phyloP scores from a whole-genome alignment of 1,140 invertebrate genomes.

The Eufriesea mexicana region DNA sequence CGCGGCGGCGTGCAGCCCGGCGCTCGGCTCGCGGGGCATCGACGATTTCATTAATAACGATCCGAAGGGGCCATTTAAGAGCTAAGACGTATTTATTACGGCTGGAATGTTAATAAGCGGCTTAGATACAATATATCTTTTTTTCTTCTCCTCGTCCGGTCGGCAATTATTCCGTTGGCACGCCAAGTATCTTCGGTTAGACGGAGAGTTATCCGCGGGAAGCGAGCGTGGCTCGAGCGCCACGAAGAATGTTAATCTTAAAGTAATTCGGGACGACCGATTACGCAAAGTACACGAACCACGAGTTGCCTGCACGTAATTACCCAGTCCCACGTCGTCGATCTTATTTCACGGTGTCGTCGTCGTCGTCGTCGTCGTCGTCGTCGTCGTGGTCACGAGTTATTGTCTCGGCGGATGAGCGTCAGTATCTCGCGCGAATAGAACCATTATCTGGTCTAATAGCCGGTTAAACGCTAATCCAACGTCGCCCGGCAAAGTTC shows the following conservation, averaged over 20 bases:
- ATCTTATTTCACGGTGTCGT: slow-evolving; percentile 46
- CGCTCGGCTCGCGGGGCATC: not conserved
- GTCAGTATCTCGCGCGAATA: not conserved
- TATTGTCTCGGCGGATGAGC: slow-evolving; percentile 53
- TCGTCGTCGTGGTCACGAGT: slow-evolving; percentile 43
- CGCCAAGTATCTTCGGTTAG: slow-evolving; percentile 9
- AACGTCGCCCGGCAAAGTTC: too few species aligned
- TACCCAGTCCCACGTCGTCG: slow-evolving; percentile 55
- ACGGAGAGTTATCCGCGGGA: slow-evolving; percentile 19
- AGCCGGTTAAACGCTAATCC: too few species aligned
- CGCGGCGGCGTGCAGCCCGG: not conserved
- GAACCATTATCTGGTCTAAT: too few species aligned
- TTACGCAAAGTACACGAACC: slow-evolving; percentile 38
- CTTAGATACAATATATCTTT: not conserved
- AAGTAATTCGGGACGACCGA: slow-evolving; percentile 42
- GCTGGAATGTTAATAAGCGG: slow-evolving; percentile 11
- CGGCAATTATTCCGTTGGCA: slow-evolving; percentile 25
- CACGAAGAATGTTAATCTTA: slow-evolving; percentile 31
- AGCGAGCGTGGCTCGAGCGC: not conserved
- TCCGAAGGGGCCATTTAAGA: not conserved
- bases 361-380: slow-evolving; percentile 32
- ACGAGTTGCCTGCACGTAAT: slow-evolving; percentile 47
- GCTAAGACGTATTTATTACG: slow-evolving; percentile 21
- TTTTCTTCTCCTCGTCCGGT: not conserved
- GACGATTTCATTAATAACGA: slow-evolving; percentile 4